Evolutionary conservation across 2,888 invertebrate species (phyloP).

Genomic region (Platerodrilus igneus): DNA sequence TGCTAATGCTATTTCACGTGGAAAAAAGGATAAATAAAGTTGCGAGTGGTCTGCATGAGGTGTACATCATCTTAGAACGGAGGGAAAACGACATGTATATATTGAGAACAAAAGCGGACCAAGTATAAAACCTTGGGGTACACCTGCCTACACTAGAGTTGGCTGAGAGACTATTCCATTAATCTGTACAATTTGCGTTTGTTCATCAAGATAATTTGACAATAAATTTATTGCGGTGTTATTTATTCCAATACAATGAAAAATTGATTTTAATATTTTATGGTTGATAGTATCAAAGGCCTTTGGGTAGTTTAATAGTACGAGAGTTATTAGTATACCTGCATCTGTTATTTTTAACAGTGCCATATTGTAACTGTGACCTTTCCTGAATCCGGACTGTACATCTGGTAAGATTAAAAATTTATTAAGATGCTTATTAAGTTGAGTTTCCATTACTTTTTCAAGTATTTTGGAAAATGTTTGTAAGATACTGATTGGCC

Average conservation of each 20-base stretch:
- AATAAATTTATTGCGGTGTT: not conserved
- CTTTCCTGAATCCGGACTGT: constrained; percentile 5
- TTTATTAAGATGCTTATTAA: constrained; percentile 10
- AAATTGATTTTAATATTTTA: constrained; percentile 1
- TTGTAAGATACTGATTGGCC: constrained; percentile 28
- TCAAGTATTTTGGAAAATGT: constrained; percentile 25
- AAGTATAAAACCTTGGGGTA: constrained; percentile 6
- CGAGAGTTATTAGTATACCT: constrained; percentile 25
- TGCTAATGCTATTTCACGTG: not conserved
- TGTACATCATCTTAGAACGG: not conserved
- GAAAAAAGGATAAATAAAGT: constrained; percentile 9
- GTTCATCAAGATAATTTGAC: not conserved
- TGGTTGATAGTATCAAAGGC: constrained; percentile 9
- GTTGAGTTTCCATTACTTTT: constrained; percentile 21
- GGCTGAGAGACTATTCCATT: not conserved
- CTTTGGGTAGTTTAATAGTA: constrained; percentile 8
- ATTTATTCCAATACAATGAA: constrained; percentile 1
- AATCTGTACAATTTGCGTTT: not conserved
- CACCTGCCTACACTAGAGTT: not conserved
- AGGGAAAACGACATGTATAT: constrained; percentile 1
- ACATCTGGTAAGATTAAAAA: not conserved
- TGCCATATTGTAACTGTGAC: constrained; percentile 1
- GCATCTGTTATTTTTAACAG: not conserved
- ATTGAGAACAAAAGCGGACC: constrained; percentile 4
- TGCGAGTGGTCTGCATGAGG: constrained; percentile 5